These are phyloP conservation scores for Acrocyrtus sp. DNA, from an alignment of 2,888 invertebrate species.

Conservation along the genomic window DNA sequence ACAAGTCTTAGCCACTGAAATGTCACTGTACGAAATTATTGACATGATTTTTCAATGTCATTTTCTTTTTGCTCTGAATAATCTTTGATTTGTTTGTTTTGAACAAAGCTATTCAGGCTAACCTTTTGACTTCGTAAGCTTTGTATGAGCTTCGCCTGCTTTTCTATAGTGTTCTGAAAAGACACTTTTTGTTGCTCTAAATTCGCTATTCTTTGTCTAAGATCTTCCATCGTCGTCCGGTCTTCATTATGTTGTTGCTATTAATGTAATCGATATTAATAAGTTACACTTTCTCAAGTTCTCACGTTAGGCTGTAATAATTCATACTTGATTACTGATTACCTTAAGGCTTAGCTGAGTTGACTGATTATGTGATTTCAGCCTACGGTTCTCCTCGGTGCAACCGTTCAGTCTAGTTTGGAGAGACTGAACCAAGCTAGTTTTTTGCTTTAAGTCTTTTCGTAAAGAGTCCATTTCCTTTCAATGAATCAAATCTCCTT, in stretches of 20 bases:
- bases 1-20: no score
- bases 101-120: constrained; percentile 4
- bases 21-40: no score
- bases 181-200: constrained; percentile 55
- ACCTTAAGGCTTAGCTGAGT: constrained; percentile 65
- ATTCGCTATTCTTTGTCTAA: constrained; percentile 41
- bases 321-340: no score
- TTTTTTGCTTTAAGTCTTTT: constrained; percentile 68
- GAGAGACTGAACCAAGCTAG: constrained; percentile 66
- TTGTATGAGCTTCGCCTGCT: constrained; percentile 53
- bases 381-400: constrained; percentile 69
- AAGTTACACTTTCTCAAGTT: background rate
- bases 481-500: no score
- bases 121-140: constrained; percentile 51
- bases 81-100: no score
- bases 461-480: constrained; percentile 70
- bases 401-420: constrained; percentile 69
- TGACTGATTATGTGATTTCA: constrained; percentile 66
- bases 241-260: constrained; percentile 58
- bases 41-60: no score
- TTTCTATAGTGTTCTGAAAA: constrained; percentile 52
- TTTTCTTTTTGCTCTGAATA: no score
- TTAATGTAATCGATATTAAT: background rate
- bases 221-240: constrained; percentile 48
- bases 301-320: background rate